These are phyloP conservation scores for Drosophila triauraria DNA, from an alignment of 1,140 invertebrate species.

Conservation along the genomic window DNA sequence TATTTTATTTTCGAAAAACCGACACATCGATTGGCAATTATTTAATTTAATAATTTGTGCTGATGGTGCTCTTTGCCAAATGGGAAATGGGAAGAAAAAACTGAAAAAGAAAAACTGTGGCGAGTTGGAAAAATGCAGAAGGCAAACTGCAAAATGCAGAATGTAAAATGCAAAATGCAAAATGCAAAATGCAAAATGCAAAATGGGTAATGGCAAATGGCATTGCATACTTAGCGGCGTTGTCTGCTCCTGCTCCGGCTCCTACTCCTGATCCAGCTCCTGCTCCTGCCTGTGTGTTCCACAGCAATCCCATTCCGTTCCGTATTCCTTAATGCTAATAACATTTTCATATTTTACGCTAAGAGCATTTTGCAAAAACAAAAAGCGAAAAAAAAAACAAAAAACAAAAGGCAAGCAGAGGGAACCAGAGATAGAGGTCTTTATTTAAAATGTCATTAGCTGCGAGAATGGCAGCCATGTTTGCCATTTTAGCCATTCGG, in stretches of 20 bases:
- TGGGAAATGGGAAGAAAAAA: background rate
- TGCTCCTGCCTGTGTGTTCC: conserved; percentile 2
- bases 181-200: conserved; percentile 22
- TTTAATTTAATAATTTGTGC: background rate
- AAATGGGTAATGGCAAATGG: conserved; percentile 48
- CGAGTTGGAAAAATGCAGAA: background rate
- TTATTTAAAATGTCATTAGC: conserved; percentile 76
- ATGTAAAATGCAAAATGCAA: conserved; percentile 3
- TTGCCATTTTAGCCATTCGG: conserved; percentile 61
- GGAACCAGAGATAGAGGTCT: conserved; percentile 25
- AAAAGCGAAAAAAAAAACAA: conserved; percentile 14
- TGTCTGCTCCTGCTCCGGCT: background rate
- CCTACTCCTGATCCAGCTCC: background rate
- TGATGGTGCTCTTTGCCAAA: background rate
- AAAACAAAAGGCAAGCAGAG: conserved; percentile 1
- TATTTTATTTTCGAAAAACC: background rate
- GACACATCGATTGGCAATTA: background rate
- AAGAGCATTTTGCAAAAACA: conserved; percentile 48
- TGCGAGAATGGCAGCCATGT: conserved; percentile 68
- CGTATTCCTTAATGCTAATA: conserved; percentile 63
- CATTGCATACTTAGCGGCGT: conserved; percentile 56
- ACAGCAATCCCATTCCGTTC: conserved; percentile 17
- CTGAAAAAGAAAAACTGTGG: background rate
- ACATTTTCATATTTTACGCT: conserved; percentile 60
- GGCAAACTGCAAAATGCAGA: background rate